Evolutionary conservation across 1,140 invertebrate genomes (phyloP), one percentile per base, ranked within the genome.

Genomic region (Temnothorax curvispinosus): DNA sequence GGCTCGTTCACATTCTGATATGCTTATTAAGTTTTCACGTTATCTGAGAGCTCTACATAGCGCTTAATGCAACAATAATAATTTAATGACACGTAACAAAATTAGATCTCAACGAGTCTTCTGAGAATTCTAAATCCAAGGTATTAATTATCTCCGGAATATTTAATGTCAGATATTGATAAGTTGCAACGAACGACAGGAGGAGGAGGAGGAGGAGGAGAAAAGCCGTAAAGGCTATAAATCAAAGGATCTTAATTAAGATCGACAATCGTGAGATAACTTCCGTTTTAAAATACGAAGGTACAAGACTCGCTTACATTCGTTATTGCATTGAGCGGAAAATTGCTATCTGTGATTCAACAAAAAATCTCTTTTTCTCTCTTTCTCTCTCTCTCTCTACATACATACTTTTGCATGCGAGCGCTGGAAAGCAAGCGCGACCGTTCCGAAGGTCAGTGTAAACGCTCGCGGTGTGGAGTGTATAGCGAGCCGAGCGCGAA

Each of bases 361-460:
- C 64, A 56, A 71, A 82, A 82, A 82, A 82, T 52, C 3, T 47
- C 38, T 60, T 18, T 47, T 1, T 64, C 41, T 18, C 74, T 77
- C 27, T 52, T 3, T 32, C 74, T 60, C 15, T 76, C 74, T 60
- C 15, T 76, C 32, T n/a, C 9, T 54, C n/a, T 50, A 11, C 18
- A 27, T 50, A 21, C 11, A 2, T 41, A 41, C 65, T 81, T 81
- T 35, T 13, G 52, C 65, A 56, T 71, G 38, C 50, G n/a, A 80
- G 21, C 35, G 77, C 27, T 64, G 38, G 52, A 58, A 54, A 72
- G 67, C 52, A n/a, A 27, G 54, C 80, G 18, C 80, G 54, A 82
- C 54, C 67, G 80, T 41, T 74, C 15, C 80, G 67, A 82, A 74
- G 80, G 80, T 82, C 67, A 74, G 44, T 74, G 47, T 6, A 60